Conservation (phyloP, 2,797 vertebrate species). For the Enteromius fasciolatus region DNA sequence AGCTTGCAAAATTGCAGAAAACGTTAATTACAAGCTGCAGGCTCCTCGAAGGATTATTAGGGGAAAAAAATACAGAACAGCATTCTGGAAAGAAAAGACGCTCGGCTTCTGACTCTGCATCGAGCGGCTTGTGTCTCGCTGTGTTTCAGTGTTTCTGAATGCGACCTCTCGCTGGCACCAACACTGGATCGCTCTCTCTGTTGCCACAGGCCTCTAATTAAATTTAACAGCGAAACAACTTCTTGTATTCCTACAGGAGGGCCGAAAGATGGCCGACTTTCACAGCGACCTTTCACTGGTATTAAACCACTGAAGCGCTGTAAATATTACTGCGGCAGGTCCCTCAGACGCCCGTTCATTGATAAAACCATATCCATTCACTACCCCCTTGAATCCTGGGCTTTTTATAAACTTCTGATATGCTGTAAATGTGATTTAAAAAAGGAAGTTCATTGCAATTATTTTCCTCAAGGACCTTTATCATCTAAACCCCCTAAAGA, state of each 20-base stretch:
- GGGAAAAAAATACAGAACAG: neutral
- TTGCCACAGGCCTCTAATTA: slow-evolving; percentile 25
- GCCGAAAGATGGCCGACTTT: slow-evolving; percentile 14
- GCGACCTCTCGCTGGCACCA: neutral
- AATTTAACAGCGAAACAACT: slow-evolving; percentile 22
- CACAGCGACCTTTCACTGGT: slow-evolving; percentile 24
- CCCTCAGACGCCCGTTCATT: neutral
- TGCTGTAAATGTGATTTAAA: neutral
- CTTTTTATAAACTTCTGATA: neutral
- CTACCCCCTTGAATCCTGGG: neutral
- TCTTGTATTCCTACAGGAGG: slow-evolving; percentile 8
- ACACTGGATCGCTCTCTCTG: neutral
- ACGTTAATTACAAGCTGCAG: slow-evolving; percentile 26
- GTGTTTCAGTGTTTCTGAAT: slow-evolving; percentile 8
- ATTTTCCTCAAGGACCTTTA: neutral
- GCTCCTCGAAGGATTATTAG: neutral
- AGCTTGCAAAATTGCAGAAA: slow-evolving; percentile 21
- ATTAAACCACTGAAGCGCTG: slow-evolving; percentile 22
- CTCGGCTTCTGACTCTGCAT: neutral
- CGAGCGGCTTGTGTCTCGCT: neutral
- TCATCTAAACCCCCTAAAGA: neutral
- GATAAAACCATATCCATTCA: slow-evolving; percentile 9
- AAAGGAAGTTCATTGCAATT: neutral
- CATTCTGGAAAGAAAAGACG: neutral
- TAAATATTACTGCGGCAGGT: slow-evolving; percentile 10